phyloP scores from a whole-genome alignment of 2,113 vertebrate genomes.

The rat (Rattus norvegicus) region DNA sequence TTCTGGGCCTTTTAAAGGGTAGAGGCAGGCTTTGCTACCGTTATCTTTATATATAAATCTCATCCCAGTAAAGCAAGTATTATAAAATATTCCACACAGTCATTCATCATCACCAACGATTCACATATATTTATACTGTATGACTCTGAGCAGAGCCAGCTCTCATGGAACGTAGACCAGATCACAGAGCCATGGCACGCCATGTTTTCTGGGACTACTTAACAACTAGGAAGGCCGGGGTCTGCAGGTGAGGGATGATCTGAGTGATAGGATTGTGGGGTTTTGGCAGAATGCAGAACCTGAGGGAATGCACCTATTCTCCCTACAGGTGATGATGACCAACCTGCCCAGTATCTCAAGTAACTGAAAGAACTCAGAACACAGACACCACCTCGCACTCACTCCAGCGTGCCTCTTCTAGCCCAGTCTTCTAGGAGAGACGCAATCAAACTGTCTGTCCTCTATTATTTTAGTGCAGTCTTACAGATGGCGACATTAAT shows the following conservation, averaged over 20 bases:
- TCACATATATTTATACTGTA: slow-evolving; percentile 48
- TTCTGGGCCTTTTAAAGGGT: slow-evolving; percentile 42
- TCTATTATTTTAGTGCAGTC: slow-evolving; percentile 4
- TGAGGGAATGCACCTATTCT: background rate
- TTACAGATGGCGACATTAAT: background rate
- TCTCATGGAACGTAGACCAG: background rate
- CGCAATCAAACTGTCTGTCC: slow-evolving; percentile 1
- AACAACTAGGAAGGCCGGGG: background rate
- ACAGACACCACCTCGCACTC: background rate
- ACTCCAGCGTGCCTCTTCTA: slow-evolving; percentile 22
- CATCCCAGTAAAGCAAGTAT: slow-evolving; percentile 67
- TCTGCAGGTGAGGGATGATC: background rate
- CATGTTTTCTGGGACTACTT: background rate
- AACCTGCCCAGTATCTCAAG: background rate
- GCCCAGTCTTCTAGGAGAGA: slow-evolving; percentile 35
- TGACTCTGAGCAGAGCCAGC: slow-evolving; percentile 41
- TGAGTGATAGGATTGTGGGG: background rate
- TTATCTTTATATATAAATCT: slow-evolving; percentile 68
- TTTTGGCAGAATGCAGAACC: background rate
- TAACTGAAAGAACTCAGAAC: slow-evolving; percentile 43
- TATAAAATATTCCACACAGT: slow-evolving; percentile 58
- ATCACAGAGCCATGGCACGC: background rate
- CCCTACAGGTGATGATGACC: background rate
- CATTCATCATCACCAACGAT: slow-evolving; percentile 70
- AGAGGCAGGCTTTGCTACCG: slow-evolving; percentile 65